Evolutionary conservation across 2,113 vertebrate genomes (phyloP).

Genomic region (Zonotrichia leucophrys): DNA sequence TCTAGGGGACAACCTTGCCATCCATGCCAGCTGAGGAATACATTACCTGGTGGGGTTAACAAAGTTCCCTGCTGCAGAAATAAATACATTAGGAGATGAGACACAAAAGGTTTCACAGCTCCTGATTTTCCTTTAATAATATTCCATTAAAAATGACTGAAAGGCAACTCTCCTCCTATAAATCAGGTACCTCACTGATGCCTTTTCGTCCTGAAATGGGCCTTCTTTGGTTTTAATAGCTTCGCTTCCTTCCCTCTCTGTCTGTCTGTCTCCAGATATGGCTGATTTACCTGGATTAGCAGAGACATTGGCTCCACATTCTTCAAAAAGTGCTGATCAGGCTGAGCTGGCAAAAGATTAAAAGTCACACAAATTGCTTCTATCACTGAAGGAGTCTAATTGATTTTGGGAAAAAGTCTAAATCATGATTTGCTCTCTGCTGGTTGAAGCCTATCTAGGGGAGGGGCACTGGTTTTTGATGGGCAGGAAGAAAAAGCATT

Average conservation of each 20-base stretch:
- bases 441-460: background rate
- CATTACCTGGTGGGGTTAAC: constrained; percentile 75
- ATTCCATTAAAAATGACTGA: constrained; percentile 75
- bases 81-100: constrained; percentile 77
- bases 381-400: constrained; percentile 47
- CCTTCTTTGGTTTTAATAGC: constrained; percentile 63
- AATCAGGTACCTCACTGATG: constrained; percentile 52
- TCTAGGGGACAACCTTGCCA: constrained; percentile 73
- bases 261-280: constrained; percentile 64
- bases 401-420: background rate
- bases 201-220: constrained; percentile 36
- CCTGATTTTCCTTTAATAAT: constrained; percentile 75
- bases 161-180: constrained; percentile 60
- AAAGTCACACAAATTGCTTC: constrained; percentile 70
- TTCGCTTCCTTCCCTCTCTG: constrained; percentile 40
- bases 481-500: background rate
- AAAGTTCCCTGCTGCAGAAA: constrained; percentile 72
- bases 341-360: constrained; percentile 65
- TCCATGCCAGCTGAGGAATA: constrained; percentile 66
- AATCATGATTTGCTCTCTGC: constrained; percentile 7
- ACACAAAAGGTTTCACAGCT: constrained; percentile 71
- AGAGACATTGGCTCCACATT: constrained; percentile 50
- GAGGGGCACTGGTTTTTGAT: background rate
- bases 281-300: constrained; percentile 74
- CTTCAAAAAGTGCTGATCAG: constrained; percentile 55